phyloP scores from a whole-genome alignment of 2,113 vertebrate genomes.

The Lophius piscatorius region DNA sequence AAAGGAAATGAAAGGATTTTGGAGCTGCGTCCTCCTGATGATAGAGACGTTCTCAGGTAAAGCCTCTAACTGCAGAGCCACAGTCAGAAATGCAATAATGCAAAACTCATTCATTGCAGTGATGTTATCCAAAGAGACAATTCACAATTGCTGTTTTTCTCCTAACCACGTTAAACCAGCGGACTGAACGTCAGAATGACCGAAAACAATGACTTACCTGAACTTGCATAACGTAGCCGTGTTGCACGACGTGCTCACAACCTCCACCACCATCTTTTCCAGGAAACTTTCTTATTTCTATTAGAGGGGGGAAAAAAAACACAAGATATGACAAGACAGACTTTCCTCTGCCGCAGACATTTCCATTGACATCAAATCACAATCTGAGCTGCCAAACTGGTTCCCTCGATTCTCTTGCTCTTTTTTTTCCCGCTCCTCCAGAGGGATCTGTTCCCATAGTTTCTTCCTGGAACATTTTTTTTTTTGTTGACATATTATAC shows the following conservation, averaged over 20 bases:
- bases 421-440: conserved; percentile 31
- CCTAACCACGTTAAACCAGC: conserved; percentile 60
- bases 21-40: conserved; percentile 45
- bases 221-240: conserved; percentile 62
- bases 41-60: conserved; percentile 57
- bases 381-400: conserved; percentile 47
- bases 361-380: conserved; percentile 37
- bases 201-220: conserved; percentile 44
- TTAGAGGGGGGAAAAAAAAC: too few relatives aligned
- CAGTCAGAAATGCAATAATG: conserved; percentile 66
- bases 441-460: conserved; percentile 57
- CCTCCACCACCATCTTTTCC: too few relatives aligned
- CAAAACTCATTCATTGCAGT: conserved; percentile 61
- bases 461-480: too few relatives aligned
- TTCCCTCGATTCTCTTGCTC: conserved; percentile 56
- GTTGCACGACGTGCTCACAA: too few relatives aligned
- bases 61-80: conserved; percentile 49
- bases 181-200: conserved; percentile 60
- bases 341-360: background rate
- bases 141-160: conserved; percentile 58
- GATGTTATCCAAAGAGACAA: conserved; percentile 67
- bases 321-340: conserved; percentile 1
- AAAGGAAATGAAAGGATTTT: conserved; percentile 78
- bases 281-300: too few relatives aligned
- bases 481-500: conserved; percentile 62